Evolutionary conservation across 2,888 invertebrate species (phyloP), one percentile per base, ranked within the genome.

Genomic region (Nymphalis polychloros): DNA sequence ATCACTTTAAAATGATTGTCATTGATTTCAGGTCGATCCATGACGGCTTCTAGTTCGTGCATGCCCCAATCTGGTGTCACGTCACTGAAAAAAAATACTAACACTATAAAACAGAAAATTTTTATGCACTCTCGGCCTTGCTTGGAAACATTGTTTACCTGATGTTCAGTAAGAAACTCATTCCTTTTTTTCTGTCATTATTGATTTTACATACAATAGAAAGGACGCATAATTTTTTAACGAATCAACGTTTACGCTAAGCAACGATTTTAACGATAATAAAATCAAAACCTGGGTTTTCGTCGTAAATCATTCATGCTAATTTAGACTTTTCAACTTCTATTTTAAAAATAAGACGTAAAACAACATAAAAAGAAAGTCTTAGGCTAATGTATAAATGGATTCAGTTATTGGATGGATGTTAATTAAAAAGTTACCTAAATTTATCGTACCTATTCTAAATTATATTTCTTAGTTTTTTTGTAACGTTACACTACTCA

Each of bases 21-120:
- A 61, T 94, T 95, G 46, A 96, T 91, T 69, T 96, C 95, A 3
- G 90, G 90, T 48, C 97, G 93, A 80, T 96, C 97, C 78, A 95
- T 94, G 0, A 96, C 95, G 0, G 97, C 94, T 80, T 97, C 96
- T 60, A 97, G 79, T 83, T 97, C 96, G 76, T 95, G 94, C 46
- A 97, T 86, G 0, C 97, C 97, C 96, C 97, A 97, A 79, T 97
- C 97, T 16, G 93, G 78, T 23, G 80, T 86, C 2, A 77, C 69
- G 1, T 81, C 83, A 63, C 95, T 94, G 78, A 63, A 88, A 81
- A 20, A 52, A 52, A 16, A 23, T 31, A 31, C 27, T 31, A 31
- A 13, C 13, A 13, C 10, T 41, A 41, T 13, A 13, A 13, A 41
- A 41, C 10, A 0, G 13, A 4, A 41, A 35, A 35, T 8, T 8